These are phyloP conservation scores for Tetrax tetrax DNA, from an alignment of 2,113 vertebrate genomes.

Conservation along the genomic window DNA sequence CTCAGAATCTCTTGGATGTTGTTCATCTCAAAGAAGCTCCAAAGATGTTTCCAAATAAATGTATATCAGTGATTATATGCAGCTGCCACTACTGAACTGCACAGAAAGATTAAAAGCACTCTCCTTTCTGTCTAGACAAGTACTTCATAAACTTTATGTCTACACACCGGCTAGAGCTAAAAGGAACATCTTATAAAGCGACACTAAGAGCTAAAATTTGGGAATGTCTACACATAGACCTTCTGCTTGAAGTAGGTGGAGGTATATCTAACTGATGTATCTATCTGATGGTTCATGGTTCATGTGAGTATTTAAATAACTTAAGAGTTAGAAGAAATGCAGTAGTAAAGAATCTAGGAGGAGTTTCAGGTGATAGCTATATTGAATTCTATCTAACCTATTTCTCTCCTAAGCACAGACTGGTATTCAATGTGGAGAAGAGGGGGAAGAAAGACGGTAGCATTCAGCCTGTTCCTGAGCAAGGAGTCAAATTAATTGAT, in stretches of 20 bases:
- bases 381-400: neutral
- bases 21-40: neutral
- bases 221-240: neutral
- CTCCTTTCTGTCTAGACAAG: neutral
- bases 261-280: neutral
- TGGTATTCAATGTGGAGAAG: neutral
- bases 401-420: neutral
- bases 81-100: neutral
- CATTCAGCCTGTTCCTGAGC: neutral
- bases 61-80: neutral
- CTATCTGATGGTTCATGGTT: neutral
- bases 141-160: neutral
- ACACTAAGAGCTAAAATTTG: neutral
- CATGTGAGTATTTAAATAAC: neutral
- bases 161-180: neutral
- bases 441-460: neutral
- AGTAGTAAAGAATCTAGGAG: neutral
- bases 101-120: neutral
- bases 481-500: neutral
- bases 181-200: neutral
- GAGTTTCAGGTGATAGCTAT: neutral
- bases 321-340: neutral
- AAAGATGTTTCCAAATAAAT: conserved; percentile 5
- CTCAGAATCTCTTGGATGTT: neutral
- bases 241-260: neutral